These are phyloP conservation scores for Rhinoraja longicauda DNA, from an alignment of 2,797 vertebrate species.

Conservation along the genomic window DNA sequence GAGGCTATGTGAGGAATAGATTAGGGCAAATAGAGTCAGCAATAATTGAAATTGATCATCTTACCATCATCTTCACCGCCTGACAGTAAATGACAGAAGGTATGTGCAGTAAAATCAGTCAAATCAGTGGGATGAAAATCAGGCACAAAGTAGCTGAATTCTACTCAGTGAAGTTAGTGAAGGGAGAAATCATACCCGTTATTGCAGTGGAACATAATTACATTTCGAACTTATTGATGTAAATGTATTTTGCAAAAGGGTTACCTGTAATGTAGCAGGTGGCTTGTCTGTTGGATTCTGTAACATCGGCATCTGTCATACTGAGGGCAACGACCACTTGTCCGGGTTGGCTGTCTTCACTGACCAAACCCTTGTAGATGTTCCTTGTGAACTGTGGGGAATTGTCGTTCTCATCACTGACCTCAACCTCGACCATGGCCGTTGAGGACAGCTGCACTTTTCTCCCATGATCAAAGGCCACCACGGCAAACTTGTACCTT, in stretches of 20 bases:
- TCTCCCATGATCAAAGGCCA: slow-evolving; percentile 81
- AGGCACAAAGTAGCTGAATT: background rate
- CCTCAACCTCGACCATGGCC: slow-evolving; percentile 77
- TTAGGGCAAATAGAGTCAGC: background rate
- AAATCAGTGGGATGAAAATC: background rate
- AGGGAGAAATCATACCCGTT: background rate
- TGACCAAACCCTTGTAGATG: slow-evolving; percentile 73
- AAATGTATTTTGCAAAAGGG: background rate
- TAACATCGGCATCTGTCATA: slow-evolving; percentile 75
- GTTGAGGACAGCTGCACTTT: slow-evolving; percentile 80
- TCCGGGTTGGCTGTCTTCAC: slow-evolving; percentile 74
- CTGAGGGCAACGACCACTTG: slow-evolving; percentile 74
- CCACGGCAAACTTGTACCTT: slow-evolving; percentile 73
- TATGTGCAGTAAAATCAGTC: background rate
- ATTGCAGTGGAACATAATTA: background rate
- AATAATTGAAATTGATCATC: background rate
- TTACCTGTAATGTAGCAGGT: slow-evolving; percentile 91
- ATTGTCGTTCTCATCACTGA: slow-evolving; percentile 94
- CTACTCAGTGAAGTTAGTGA: background rate
- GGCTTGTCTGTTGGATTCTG: slow-evolving; percentile 79
- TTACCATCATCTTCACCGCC: background rate
- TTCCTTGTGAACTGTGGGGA: slow-evolving; percentile 77
- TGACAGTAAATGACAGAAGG: background rate
- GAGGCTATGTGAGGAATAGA: background rate
- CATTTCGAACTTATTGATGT: background rate